These are phyloP conservation scores for Aphyosemion australe DNA, from an alignment of 2,113 vertebrate genomes.

Conservation along the genomic window DNA sequence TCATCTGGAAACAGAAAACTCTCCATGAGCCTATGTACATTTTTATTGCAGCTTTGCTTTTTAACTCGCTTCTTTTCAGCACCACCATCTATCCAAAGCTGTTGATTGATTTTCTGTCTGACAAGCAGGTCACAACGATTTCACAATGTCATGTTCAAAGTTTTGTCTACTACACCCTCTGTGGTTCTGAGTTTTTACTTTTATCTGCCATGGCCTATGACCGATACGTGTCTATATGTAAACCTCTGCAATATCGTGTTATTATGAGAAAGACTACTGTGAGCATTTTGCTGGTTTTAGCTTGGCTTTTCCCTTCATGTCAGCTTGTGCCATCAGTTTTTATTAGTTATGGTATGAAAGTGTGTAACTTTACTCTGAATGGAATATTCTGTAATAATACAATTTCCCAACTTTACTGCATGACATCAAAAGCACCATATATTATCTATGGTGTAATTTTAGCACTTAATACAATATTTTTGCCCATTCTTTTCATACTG, in stretches of 20 bases:
- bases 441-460: background rate
- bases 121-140: background rate
- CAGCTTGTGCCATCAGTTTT: background rate
- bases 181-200: constrained; percentile 5
- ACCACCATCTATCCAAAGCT: constrained; percentile 8
- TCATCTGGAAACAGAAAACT: background rate
- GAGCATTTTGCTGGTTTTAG: background rate
- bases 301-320: constrained; percentile 2
- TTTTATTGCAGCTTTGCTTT: constrained; percentile 4
- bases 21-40: constrained; percentile 23
- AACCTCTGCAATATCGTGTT: constrained; percentile 10
- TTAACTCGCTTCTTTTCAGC: constrained; percentile 10
- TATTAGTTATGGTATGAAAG: background rate
- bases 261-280: background rate
- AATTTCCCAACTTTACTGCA: background rate
- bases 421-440: background rate
- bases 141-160: background rate
- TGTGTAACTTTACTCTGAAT: background rate
- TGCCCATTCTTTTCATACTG: constrained; percentile 7
- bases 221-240: constrained; percentile 15
- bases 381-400: constrained; percentile 6
- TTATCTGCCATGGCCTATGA: constrained; percentile 16
- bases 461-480: background rate
- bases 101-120: background rate
- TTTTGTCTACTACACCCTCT: background rate